A percentile compares a stretch with the other conserved stretches of the same genome.
These are phyloP conservation scores for Drosophila subsilvestris DNA, from an alignment of 2,888 invertebrate species.

Conservation along the genomic window DNA sequence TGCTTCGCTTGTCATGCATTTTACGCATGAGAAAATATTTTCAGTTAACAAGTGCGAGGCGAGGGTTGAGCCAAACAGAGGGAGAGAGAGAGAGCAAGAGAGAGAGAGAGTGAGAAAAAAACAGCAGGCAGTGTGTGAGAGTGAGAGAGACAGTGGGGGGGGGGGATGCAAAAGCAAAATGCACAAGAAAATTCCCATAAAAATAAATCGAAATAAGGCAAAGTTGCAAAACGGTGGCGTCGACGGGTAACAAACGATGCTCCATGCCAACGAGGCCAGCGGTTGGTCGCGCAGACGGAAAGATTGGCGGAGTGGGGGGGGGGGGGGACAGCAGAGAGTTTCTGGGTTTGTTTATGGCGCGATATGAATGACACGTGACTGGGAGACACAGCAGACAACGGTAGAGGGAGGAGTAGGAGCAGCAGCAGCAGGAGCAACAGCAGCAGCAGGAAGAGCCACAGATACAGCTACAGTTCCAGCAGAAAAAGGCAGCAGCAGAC, in stretches of 20 bases:
- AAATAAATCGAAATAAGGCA: constrained; percentile 75
- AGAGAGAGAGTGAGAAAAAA: neutral
- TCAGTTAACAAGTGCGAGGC: constrained; percentile 68
- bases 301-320: neutral
- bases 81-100: neutral
- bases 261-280: constrained; percentile 59
- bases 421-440: neutral
- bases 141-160: neutral
- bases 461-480: constrained; percentile 2
- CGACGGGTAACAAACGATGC: constrained; percentile 64
- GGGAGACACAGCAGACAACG: constrained; percentile 56
- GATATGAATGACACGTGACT: constrained; percentile 78
- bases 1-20: constrained; percentile 72
- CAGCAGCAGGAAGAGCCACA: constrained; percentile 9
- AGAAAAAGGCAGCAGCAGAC: constrained; percentile 17
- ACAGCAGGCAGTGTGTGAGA: neutral
- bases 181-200: constrained; percentile 67
- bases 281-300: neutral
- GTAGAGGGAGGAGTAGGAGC: constrained; percentile 20
- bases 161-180: constrained; percentile 48
- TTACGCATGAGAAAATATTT: constrained; percentile 79
- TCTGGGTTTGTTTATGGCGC: constrained; percentile 69
- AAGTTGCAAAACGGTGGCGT: constrained; percentile 25
- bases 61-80: constrained; percentile 40
- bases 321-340: constrained; percentile 3